Evolutionary conservation across 2,113 vertebrate genomes (phyloP).

Genomic region (Panthera tigris): DNA sequence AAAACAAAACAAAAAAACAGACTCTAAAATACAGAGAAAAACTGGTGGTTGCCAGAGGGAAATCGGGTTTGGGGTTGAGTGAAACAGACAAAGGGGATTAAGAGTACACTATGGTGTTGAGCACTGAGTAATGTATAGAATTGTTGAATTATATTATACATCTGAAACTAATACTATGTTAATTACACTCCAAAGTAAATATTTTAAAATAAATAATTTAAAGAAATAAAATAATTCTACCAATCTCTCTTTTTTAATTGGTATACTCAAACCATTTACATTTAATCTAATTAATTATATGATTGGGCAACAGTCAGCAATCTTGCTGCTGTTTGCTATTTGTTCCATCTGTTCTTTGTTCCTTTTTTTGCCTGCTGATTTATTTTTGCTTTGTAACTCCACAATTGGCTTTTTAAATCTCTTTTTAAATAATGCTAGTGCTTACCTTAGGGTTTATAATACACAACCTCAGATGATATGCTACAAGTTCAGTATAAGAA

Average conservation of each 20-base stretch:
- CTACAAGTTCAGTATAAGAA: not conserved
- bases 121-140: not conserved
- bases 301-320: not conserved
- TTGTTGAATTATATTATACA: not conserved
- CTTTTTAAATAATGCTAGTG: not conserved
- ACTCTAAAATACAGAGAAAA: not conserved
- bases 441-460: not conserved
- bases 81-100: not conserved
- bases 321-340: slow-evolving; percentile 4
- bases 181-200: not conserved
- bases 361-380: not conserved
- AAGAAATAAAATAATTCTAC: not conserved
- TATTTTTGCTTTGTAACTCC: not conserved
- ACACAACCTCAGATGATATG: not conserved
- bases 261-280: not conserved
- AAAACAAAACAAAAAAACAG: not conserved
- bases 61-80: not conserved
- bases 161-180: not conserved
- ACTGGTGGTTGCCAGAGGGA: not conserved
- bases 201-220: not conserved
- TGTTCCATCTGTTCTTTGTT: not conserved
- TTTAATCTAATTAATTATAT: not conserved
- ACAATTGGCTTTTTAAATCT: not conserved
- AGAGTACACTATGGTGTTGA: not conserved
- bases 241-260: not conserved